These are phyloP conservation scores for Melanerpes formicivorus DNA, from an alignment of 2,113 vertebrate genomes.

Conservation along the genomic window DNA sequence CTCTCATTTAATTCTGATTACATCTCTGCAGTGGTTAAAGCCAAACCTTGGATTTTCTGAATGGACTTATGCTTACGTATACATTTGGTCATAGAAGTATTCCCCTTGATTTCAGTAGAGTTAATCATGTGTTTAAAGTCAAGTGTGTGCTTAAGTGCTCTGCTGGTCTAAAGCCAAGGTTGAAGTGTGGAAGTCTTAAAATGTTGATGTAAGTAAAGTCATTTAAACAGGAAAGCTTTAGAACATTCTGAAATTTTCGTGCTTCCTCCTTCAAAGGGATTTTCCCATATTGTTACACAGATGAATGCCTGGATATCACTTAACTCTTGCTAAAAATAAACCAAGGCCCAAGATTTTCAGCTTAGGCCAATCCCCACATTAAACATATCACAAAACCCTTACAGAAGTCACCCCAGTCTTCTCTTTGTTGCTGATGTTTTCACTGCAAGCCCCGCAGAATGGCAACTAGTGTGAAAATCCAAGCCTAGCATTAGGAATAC, in stretches of 20 bases:
- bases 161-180: conserved; percentile 31
- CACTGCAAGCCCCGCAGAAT: neutral
- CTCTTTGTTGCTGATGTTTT: neutral
- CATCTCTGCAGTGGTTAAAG: neutral
- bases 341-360: neutral
- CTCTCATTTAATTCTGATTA: conserved; percentile 20
- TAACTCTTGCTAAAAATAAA: neutral
- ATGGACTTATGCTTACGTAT: neutral
- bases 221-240: neutral
- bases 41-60: neutral
- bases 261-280: neutral
- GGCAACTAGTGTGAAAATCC: neutral
- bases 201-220: neutral
- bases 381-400: neutral
- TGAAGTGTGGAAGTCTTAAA: neutral
- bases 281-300: neutral
- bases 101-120: neutral
- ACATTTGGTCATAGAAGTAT: neutral
- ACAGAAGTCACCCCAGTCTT: neutral
- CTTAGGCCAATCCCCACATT: neutral
- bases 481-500: neutral
- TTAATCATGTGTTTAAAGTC: neutral
- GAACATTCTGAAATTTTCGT: neutral
- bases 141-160: conserved; percentile 55
- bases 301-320: neutral